Evolutionary conservation across 2,113 vertebrate genomes (phyloP), one percentile per base, ranked within the genome.

Genomic region (Pseudopodoces humilis): DNA sequence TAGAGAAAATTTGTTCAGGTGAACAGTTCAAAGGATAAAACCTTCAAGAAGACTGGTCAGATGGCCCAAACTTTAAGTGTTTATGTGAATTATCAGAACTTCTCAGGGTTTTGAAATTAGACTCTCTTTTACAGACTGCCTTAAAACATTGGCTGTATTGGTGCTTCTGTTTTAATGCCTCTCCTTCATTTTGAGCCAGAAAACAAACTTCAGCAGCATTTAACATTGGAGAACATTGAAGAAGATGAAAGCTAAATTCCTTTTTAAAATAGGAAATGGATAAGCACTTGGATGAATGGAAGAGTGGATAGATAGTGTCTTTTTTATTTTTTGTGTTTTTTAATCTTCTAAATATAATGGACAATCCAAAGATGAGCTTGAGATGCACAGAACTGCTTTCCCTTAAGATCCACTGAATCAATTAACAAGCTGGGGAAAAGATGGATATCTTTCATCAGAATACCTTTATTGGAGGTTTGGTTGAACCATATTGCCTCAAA

Each of bases 331-430:
- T 41, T 7, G 30, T 74, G 12, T 62, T 70, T 60, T 91, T 65
- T 23, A 58, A 53, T 86, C 41, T 69, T 88, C 47, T 37, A 50
- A 93, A 59, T 74, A 49, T 59, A 86, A 59, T 83, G 53, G 17
- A 75, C n/a, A 14, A 78, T 65, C 10, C 13, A 53, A 59, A 77
- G 35, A 77, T 28, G 60, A 90, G 18, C 35, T 58, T 77, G 72
- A 74, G 39, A 59, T 62, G 16, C 35, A 63, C 15, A 81, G 37
- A 86, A 91, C 16, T 93, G 6, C 13, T 86, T 21, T 92, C 35
- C 59, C 55, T 83, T 71, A 89, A 91, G 41, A 17, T 71, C 41
- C 55, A 75, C 67, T 94, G 84, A 89, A 92, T 83, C 83, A 94
- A 58, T 87, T 92, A 94, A 86, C 19, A 84, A 78, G 10, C 44